Evolutionary conservation across 2,113 vertebrate species (phyloP), one percentile per base, ranked within the genome.

Genomic region (Turdus rufiventris): DNA sequence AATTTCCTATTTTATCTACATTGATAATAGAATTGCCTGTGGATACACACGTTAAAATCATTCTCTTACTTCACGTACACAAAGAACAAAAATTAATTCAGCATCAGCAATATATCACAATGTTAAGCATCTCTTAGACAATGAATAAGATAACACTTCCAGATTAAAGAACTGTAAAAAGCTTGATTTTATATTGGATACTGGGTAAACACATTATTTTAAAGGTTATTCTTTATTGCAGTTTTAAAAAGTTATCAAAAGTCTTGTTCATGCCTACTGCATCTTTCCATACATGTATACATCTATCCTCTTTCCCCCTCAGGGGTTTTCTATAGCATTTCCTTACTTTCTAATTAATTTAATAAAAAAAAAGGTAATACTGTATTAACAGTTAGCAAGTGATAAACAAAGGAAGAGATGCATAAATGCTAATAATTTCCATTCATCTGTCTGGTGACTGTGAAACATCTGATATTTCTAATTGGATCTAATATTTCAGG

Each of bases 1-100:
- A 65, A 68, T 53, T 65, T 68, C 40, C 10, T 20, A 14, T 15
- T 86, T 86, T 36, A 25, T 63, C 60, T 80, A 19, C 28, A 53
- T 7, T 48, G 18, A 82, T 12, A 81, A 60, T 4, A 54, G 45
- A 28, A 16, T 18, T 61, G 70, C 18, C 38, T 54, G 14, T 56
- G 29, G 42, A 51, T 4, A 26, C 15, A 21, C 6, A 57, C 8
- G 8, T 40, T 40, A 65, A 72, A 87, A 60, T 4, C 0, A 0
- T 18, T 61, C 12, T 70, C 20, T 67, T 74, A 47, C 25, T 42
- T 56, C 18, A 45, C 3, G 17, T 45, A 58, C 10, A 14, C 23
- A 61, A 45, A n/a, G 23, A 92, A 67, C 25, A 42, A 19, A 26
- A 54, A 77, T 33, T 63, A 71, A 31, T 48, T 78, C 31, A 43